A percentile compares a stretch with the other conserved stretches of the same genome.
Conservation (phyloP, 1,140 invertebrate species). For the Aphidius gifuensis region DNA sequence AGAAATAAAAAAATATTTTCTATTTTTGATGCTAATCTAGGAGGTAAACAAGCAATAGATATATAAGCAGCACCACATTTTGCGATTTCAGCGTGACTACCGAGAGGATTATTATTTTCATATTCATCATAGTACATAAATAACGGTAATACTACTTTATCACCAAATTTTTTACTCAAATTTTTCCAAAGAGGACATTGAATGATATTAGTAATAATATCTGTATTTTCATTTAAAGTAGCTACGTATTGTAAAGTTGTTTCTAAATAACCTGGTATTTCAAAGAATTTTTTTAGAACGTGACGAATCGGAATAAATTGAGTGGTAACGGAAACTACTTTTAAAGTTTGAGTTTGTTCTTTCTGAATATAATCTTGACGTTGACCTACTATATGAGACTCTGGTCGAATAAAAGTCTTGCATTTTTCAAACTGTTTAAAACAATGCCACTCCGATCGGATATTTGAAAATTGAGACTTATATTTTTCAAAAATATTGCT, state of each 20-base stretch:
- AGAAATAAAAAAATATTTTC: slow-evolving; percentile 5
- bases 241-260: slow-evolving; percentile 17
- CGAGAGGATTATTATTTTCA: slow-evolving; percentile 33
- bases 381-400: slow-evolving; percentile 17
- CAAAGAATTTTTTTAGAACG: slow-evolving; percentile 26
- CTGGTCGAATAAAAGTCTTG: slow-evolving; percentile 21
- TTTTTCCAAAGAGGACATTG: slow-evolving; percentile 34
- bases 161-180: slow-evolving; percentile 12
- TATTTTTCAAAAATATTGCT: not conserved
- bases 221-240: too few species aligned
- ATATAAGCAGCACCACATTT: slow-evolving; percentile 36
- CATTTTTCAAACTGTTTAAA: not conserved
- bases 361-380: slow-evolving; percentile 17
- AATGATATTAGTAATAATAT: slow-evolving; percentile 30
- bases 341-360: not conserved
- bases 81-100: slow-evolving; percentile 29
- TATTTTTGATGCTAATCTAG: slow-evolving; percentile 12
- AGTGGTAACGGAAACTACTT: slow-evolving; percentile 10
- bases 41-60: slow-evolving; percentile 33
- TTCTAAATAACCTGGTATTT: slow-evolving; percentile 16
- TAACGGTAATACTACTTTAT: slow-evolving; percentile 34
- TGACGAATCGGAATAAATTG: slow-evolving; percentile 24
- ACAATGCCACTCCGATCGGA: not conserved
- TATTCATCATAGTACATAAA: slow-evolving; percentile 30
- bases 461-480: not conserved